A percentile compares a stretch with the other conserved stretches of the same genome.
phyloP scores from a whole-genome alignment of 2,888 invertebrate genomes.

The Nomada ferruginata region DNA sequence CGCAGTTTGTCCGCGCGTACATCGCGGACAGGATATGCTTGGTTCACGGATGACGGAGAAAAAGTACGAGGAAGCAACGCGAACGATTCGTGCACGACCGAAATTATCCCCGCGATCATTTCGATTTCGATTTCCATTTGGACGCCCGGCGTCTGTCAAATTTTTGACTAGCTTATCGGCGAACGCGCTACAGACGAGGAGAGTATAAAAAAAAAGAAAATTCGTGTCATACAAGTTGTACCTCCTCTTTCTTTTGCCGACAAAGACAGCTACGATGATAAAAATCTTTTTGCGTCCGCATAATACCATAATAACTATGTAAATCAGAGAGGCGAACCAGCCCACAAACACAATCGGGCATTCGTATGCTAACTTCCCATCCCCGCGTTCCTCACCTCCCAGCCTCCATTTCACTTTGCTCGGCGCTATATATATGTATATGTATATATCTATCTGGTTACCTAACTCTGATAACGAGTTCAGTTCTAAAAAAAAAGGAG shows the following conservation, averaged over 20 bases:
- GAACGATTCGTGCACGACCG: too few species aligned
- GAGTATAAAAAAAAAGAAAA: conserved; percentile 35
- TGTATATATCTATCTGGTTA: conserved; percentile 27
- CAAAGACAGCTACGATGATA: conserved; percentile 69
- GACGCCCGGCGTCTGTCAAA: background rate
- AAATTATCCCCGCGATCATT: too few species aligned
- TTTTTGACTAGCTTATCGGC: conserved; percentile 11
- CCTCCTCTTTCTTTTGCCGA: conserved; percentile 48
- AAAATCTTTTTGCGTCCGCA: conserved; percentile 79
- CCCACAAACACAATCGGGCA: conserved; percentile 76
- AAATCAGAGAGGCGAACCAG: conserved; percentile 75
- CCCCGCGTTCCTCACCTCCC: conserved; percentile 18
- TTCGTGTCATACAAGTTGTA: conserved; percentile 60
- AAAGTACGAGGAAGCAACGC: too few species aligned
- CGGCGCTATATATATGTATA: conserved; percentile 12
- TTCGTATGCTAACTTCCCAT: conserved; percentile 77
- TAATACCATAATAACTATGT: conserved; percentile 82
- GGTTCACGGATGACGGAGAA: too few species aligned
- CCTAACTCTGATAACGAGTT: conserved; percentile 67
- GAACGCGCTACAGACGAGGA: background rate
- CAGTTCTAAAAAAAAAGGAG: conserved; percentile 47
- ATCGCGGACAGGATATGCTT: too few species aligned
- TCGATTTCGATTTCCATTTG: too few species aligned
- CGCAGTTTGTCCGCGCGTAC: background rate
- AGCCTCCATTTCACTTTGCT: conserved; percentile 52